Evolutionary conservation across 2,113 vertebrate species (phyloP).

Genomic region (Canis aureus): DNA sequence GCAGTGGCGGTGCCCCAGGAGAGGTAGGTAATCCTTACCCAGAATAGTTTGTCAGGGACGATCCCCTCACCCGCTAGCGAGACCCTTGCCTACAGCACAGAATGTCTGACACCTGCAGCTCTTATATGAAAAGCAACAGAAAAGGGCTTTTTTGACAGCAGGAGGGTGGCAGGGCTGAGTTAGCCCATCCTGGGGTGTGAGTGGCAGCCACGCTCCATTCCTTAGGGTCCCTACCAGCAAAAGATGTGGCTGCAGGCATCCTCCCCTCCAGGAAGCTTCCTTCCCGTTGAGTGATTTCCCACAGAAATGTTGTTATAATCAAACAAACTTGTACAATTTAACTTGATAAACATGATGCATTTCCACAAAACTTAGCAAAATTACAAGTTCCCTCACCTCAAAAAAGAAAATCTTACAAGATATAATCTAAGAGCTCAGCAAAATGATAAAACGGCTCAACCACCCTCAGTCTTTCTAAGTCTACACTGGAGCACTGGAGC

Average conservation of each 20-base stretch:
- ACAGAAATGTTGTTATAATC: not conserved
- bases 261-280: not conserved
- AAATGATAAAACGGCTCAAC: not conserved
- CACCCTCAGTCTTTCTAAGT: not conserved
- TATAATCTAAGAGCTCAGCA: not conserved
- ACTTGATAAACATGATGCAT: not conserved
- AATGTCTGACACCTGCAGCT: not conserved
- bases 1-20: accelerated
- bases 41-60: not conserved
- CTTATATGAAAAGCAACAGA: not conserved
- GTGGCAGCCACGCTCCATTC: accelerated
- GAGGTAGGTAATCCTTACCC: not conserved
- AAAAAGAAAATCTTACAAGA: not conserved
- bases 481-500: not conserved
- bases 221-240: not conserved
- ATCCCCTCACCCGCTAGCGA: accelerated
- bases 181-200: not conserved
- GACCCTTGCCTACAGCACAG: not conserved
- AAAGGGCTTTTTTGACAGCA: too few relatives aligned
- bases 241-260: accelerated
- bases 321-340: not conserved
- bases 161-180: not conserved
- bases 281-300: not conserved
- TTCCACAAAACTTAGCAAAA: slow-evolving; percentile 20
- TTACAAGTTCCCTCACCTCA: not conserved